phyloP scores from a whole-genome alignment of 1,140 invertebrate genomes.

The Drosophila ananassae region DNA sequence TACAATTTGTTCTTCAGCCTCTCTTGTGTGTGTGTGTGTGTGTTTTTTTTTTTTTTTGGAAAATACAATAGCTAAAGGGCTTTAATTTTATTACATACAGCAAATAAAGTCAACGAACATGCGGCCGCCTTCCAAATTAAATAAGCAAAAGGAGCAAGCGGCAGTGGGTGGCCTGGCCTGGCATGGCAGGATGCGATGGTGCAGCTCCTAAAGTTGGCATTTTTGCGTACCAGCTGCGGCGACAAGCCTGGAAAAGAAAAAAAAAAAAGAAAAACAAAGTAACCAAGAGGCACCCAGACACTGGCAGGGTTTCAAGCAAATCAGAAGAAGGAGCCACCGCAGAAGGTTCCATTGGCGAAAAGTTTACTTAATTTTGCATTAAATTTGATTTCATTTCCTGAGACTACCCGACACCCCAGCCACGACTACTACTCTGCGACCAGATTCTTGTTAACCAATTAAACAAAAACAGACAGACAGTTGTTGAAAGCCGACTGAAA shows the following conservation, averaged over 20 bases:
- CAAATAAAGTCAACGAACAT: conserved; percentile 82
- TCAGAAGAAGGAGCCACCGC: not conserved
- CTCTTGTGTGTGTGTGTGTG: conserved; percentile 9
- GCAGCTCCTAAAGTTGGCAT: conserved; percentile 55
- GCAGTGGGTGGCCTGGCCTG: conserved; percentile 6
- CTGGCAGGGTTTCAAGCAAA: not conserved
- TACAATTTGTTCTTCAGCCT: conserved; percentile 68
- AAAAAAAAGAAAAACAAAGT: conserved; percentile 2
- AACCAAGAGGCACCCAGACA: not conserved
- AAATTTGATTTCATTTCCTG: conserved; percentile 71
- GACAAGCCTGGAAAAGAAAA: conserved; percentile 63
- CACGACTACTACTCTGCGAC: conserved; percentile 1
- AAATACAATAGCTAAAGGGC: conserved; percentile 81
- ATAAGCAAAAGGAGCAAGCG: conserved; percentile 56
- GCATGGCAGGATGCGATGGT: not conserved
- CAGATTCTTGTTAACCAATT: not conserved
- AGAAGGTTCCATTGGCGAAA: conserved; percentile 36
- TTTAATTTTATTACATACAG: conserved; percentile 82
- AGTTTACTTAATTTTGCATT: conserved; percentile 78
- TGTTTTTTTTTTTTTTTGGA: conserved; percentile 28
- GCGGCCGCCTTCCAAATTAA: conserved; percentile 72
- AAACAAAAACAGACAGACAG: conserved; percentile 1
- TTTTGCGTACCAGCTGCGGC: conserved; percentile 74
- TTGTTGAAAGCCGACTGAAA: not conserved
- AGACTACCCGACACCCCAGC: not conserved